phyloP scores from a whole-genome alignment of 2,888 invertebrate species.

The Syrista parreyssii region DNA sequence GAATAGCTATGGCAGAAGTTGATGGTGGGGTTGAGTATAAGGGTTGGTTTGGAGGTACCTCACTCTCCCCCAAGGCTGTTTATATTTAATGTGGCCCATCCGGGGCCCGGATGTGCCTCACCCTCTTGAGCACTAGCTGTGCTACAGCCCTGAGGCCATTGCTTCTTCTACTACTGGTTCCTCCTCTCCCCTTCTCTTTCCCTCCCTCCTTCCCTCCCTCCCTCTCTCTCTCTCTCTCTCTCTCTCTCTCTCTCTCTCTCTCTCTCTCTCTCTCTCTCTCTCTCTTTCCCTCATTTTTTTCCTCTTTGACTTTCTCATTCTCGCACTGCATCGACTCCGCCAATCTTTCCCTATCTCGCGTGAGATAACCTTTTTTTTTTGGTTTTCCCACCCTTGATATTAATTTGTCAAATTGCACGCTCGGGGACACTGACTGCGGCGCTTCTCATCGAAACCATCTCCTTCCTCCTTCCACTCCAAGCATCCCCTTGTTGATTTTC shows the following conservation, averaged over 20 bases:
- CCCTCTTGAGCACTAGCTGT: slow-evolving; percentile 22
- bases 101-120: slow-evolving; percentile 37
- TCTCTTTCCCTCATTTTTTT: background rate
- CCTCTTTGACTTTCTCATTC: background rate
- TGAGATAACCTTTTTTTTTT: slow-evolving; percentile 10
- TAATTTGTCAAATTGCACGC: slow-evolving; percentile 22
- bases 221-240: background rate
- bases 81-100: slow-evolving; percentile 47
- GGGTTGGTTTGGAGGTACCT: slow-evolving; percentile 15
- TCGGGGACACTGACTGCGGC: background rate
- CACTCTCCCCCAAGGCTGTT: slow-evolving; percentile 19
- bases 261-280: background rate
- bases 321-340: slow-evolving; percentile 14
- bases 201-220: background rate
- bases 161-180: too few species aligned
- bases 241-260: too few species aligned
- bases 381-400: slow-evolving; percentile 1
- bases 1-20: too few species aligned
- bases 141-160: too few species aligned
- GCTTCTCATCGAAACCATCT: background rate
- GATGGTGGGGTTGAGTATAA: slow-evolving; percentile 10
- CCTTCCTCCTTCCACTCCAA: background rate
- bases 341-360: slow-evolving; percentile 13
- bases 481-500: slow-evolving; percentile 13
- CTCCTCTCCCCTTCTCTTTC: background rate